Percentiles rank a stretch among this genome's conserved stretches.
These are phyloP conservation scores for Smutsia temminckii DNA, from an alignment of 2,797 vertebrate species.

Conservation along the genomic window DNA sequence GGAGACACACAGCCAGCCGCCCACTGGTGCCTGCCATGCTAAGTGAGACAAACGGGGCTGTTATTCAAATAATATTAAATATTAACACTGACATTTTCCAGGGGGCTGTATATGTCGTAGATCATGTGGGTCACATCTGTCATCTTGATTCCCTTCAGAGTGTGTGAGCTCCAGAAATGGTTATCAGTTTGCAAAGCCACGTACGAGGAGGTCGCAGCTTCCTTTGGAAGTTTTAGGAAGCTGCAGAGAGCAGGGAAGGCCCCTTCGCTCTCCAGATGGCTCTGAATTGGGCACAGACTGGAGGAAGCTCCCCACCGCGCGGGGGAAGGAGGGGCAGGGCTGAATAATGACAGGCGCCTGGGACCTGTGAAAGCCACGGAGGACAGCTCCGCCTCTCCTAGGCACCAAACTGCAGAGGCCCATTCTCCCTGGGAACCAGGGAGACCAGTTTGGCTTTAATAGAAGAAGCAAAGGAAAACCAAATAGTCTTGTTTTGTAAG, in stretches of 20 bases:
- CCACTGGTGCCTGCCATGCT: neutral
- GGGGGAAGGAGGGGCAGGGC: neutral
- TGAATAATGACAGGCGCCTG: neutral
- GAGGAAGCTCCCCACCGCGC: rapidly evolving
- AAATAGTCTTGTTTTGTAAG: neutral
- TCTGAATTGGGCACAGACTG: neutral
- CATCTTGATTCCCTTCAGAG: neutral
- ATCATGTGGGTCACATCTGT: slow-evolving; percentile 10
- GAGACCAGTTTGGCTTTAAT: neutral
- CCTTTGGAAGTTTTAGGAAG: neutral
- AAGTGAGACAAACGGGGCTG: slow-evolving; percentile 41
- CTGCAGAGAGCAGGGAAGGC: neutral
- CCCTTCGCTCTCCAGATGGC: neutral
- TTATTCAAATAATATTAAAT: slow-evolving; percentile 62
- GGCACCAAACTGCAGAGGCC: rapidly evolving
- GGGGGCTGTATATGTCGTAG: slow-evolving; percentile 7
- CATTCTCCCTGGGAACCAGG: neutral
- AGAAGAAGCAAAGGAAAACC: neutral
- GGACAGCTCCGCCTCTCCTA: neutral
- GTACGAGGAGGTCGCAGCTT: rapidly evolving
- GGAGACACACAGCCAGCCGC: neutral
- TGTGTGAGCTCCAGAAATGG: neutral
- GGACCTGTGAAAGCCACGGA: neutral
- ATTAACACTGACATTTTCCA: slow-evolving; percentile 23
- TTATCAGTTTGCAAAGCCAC: neutral